Percentiles rank a stretch among this genome's conserved stretches.
Evolutionary conservation across 2,888 invertebrate genomes (phyloP).

Genomic region (Endotricha flammealis): DNA sequence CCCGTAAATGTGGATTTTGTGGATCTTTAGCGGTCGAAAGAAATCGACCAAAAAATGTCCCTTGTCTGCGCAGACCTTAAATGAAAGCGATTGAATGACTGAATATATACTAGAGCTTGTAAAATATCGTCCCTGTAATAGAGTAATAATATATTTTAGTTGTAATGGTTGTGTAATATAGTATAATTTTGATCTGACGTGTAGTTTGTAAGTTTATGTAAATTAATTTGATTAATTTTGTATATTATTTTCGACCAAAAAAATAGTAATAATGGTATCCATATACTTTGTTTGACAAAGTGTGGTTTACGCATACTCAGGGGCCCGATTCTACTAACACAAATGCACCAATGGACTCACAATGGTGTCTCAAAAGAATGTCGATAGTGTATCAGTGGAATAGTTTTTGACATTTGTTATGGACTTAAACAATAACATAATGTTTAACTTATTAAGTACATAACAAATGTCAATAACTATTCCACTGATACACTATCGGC

Average conservation of each 20-base stretch:
- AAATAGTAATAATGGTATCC: constrained; percentile 29
- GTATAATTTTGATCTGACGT: constrained; percentile 47
- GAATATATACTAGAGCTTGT: constrained; percentile 55
- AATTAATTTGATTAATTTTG: constrained; percentile 23
- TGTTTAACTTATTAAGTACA: no score
- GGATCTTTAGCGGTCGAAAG: no score
- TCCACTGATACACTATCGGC: no score
- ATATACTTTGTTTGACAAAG: constrained; percentile 45
- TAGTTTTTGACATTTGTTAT: no score
- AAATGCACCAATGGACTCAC: no score
- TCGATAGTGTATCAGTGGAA: no score
- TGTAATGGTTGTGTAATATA: constrained; percentile 52
- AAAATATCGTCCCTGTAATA: constrained; percentile 35
- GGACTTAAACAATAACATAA: no score
- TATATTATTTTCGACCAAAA: constrained; percentile 17
- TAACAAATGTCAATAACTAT: no score
- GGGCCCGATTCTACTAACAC: no score
- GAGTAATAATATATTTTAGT: constrained; percentile 32
- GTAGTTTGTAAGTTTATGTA: constrained; percentile 29
- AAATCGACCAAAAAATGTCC: no score
- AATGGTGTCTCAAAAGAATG: no score
- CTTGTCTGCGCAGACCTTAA: constrained; percentile 22
- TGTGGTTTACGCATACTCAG: constrained; percentile 48
- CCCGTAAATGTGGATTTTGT: no score
- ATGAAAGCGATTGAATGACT: constrained; percentile 41